Conservation (phyloP, 1,140 invertebrate genomes). For the Macrobrachium nipponense region DNA sequence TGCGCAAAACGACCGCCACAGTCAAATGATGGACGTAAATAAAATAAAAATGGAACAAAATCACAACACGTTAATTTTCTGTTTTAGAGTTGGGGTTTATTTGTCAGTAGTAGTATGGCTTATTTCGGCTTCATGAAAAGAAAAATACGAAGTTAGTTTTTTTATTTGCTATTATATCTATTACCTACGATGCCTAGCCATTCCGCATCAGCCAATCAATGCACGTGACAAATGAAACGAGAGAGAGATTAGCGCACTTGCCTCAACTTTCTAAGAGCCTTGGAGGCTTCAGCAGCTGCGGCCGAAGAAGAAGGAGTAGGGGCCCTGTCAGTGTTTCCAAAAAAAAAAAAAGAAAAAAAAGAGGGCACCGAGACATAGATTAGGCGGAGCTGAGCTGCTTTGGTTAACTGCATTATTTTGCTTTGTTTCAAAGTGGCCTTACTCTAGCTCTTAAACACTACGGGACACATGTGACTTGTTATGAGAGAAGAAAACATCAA, state of each 20-base stretch:
- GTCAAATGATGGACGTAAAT: no score
- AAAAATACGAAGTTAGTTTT: background rate
- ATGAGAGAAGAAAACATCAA: no score
- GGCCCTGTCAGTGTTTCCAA: constrained; percentile 18
- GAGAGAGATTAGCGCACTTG: constrained; percentile 43
- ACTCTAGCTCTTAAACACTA: background rate
- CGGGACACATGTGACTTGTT: no score
- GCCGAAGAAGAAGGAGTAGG: constrained; percentile 25
- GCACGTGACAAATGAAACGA: constrained; percentile 28
- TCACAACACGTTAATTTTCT: no score
- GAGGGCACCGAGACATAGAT: constrained; percentile 40
- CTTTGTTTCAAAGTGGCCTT: background rate
- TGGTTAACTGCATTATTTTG: background rate
- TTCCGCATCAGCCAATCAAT: constrained; percentile 33
- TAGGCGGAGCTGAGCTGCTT: constrained; percentile 33
- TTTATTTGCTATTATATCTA: constrained; percentile 30
- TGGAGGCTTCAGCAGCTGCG: constrained; percentile 50
- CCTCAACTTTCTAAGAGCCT: constrained; percentile 51
- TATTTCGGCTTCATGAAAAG: no score
- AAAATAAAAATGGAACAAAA: no score
- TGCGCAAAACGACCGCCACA: no score
- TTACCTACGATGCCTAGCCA: constrained; percentile 23
- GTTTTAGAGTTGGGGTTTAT: no score
- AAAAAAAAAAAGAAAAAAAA: constrained; percentile 39
- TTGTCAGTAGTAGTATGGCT: no score